Evolutionary conservation across 2,113 vertebrate species (phyloP).

Genomic region (Sisor rabdophorus): DNA sequence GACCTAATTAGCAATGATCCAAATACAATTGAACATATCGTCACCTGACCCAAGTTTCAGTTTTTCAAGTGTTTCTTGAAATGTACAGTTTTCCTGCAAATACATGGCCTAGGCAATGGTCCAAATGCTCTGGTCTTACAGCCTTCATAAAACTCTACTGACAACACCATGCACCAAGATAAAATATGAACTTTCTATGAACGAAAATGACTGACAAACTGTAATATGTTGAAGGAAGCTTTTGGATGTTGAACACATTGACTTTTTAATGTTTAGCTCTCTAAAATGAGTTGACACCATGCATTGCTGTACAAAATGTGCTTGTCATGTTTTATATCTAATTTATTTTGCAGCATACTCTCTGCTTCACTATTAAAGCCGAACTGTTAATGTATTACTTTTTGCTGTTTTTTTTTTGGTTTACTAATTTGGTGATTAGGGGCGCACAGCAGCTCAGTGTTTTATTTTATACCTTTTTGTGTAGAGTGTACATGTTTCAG

Average conservation of each 20-base stretch:
- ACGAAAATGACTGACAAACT: conserved; percentile 30
- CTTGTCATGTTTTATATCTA: conserved; percentile 75
- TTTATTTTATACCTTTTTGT: no score
- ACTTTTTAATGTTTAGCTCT: conserved; percentile 57
- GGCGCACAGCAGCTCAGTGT: no score
- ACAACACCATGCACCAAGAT: conserved; percentile 17
- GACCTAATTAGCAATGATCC: conserved; percentile 19
- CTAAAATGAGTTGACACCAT: conserved; percentile 53
- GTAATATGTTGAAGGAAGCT: conserved; percentile 41
- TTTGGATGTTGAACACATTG: conserved; percentile 41
- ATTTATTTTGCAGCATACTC: conserved; percentile 77
- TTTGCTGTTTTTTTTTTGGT: conserved; percentile 4
- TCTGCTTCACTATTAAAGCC: conserved; percentile 74
- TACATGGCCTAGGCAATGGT: neutral
- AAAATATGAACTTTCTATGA: neutral
- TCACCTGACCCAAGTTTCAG: conserved; percentile 23
- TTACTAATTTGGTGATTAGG: neutral
- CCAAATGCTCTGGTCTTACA: neutral
- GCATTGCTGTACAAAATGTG: conserved; percentile 69
- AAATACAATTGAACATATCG: conserved; percentile 20
- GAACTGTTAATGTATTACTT: conserved; percentile 58
- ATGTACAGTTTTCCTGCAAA: conserved; percentile 26
- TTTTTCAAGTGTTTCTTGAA: conserved; percentile 12
- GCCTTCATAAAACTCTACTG: neutral
- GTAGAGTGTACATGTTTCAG: no score